Conservation (phyloP, 2,888 invertebrate genomes). For the Plebejus argus region DNA sequence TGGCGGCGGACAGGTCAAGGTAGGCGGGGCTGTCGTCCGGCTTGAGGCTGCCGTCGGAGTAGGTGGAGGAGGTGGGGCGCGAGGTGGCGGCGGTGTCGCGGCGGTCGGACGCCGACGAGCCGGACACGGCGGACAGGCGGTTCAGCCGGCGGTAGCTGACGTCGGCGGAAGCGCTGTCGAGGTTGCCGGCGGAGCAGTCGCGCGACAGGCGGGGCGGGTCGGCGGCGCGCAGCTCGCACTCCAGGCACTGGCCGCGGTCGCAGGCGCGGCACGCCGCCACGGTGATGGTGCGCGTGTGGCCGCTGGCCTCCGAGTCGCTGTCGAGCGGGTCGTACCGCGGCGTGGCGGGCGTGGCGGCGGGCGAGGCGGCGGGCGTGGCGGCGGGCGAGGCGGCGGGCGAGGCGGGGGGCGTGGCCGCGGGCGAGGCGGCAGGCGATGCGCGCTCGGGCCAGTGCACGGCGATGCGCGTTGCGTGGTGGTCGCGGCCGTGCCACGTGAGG, state of each 20-base stretch:
- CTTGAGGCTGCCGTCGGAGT: conserved; percentile 64
- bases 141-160: conserved; percentile 77
- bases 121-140: conserved; percentile 69
- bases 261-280: conserved; percentile 59
- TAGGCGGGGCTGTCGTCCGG: conserved; percentile 74
- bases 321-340: conserved; percentile 70
- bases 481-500: conserved; percentile 74
- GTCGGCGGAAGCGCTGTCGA: conserved; percentile 64
- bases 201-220: conserved; percentile 58
- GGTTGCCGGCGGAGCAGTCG: conserved; percentile 45
- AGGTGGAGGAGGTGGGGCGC: conserved; percentile 72
- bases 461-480: conserved; percentile 70
- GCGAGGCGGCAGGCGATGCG: conserved; percentile 60
- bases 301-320: conserved; percentile 70
- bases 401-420: conserved; percentile 62
- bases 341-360: conserved; percentile 60
- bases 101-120: conserved; percentile 65
- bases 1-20: conserved; percentile 71
- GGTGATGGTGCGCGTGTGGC: conserved; percentile 68
- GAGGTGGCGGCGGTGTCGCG: conserved; percentile 54
- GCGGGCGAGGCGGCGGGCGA: conserved; percentile 57
- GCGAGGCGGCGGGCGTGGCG: conserved; percentile 48
- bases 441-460: conserved; percentile 74
- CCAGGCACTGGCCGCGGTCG: conserved; percentile 64
- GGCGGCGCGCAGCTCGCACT: conserved; percentile 69